A percentile compares a stretch with the other conserved stretches of the same genome.
Evolutionary conservation across 2,797 vertebrate species (phyloP).

Genomic region (Ctenochaetus hawaiiensis): DNA sequence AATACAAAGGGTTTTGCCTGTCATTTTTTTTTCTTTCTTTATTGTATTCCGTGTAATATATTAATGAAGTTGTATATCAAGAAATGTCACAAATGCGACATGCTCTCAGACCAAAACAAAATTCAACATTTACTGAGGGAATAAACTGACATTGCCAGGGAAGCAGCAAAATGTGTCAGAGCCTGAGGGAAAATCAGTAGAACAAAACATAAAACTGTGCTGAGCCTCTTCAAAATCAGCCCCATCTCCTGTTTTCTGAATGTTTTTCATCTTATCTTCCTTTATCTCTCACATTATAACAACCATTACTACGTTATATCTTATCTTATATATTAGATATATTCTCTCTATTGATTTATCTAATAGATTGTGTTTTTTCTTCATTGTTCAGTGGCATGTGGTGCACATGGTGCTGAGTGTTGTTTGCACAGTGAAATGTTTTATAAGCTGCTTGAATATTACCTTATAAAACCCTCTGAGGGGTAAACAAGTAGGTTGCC

Average conservation of each 20-base stretch:
- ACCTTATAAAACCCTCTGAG: not conserved
- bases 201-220: conserved; percentile 42
- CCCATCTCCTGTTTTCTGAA: not conserved
- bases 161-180: conserved; percentile 59
- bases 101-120: conserved; percentile 27
- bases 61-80: not conserved
- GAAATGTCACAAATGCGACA: not conserved
- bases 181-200: conserved; percentile 48
- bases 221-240: conserved; percentile 20
- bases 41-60: not conserved
- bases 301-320: not conserved
- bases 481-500: not conserved
- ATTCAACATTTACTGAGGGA: conserved; percentile 39
- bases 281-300: not conserved
- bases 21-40: not conserved
- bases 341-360: not conserved
- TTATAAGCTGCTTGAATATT: not conserved
- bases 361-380: not conserved
- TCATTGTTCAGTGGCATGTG: not conserved
- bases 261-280: not conserved
- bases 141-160: conserved; percentile 40
- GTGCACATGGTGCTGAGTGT: not conserved
- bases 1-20: no score
- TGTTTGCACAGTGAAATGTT: not conserved
- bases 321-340: not conserved